Base-by-base conservation (phyloP, 2,888 invertebrate genomes). In the Elmis aenea region DNA sequence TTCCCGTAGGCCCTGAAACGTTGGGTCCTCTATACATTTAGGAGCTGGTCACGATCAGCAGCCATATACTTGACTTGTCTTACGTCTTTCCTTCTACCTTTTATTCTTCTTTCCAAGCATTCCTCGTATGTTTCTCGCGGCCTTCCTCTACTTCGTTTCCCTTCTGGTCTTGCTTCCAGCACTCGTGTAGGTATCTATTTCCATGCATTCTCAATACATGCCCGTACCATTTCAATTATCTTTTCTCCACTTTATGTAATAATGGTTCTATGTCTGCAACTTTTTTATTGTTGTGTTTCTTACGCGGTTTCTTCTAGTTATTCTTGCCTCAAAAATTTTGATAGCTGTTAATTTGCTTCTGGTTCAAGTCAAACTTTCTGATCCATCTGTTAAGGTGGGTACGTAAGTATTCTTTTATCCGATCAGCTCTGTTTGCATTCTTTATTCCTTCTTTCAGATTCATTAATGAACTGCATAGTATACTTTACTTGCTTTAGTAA, bases 21-120 rank as follows among this genome's bases (percentile, higher is more conserved):
- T 18, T 16, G n/a, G n/a, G n/a, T n/a, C n/a, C n/a, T n/a, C n/a
- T n/a, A n/a, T n/a, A n/a, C n/a, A n/a, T n/a, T 28, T 9, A 16
- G 28, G 28, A 28, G 12, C 10, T 10, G 4, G 28, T 16, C 28
- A 5, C 28, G 28, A 20, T 28, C 18, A 20, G 16, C 28, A 18
- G 16, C 20, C 16, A 28, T 16, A 18, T 14, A 18, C 10, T 28
- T 28, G 15, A 18, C n/a, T 28, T 16, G 9, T 28, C 12, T 28
- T 28, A 16, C 9, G 5, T 28, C 5, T 28, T 28, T 28, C 9
- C 28, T 20, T 10, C 16, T 28, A 9, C 9, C 9, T 28, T 28
- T 20, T 28, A 18, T 8, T 11, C 28, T 28, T 10, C 2, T 28
- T 28, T 18, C 16, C 9, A 28, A 10, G 3, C 28, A 18, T 12